These are phyloP conservation scores for Amblyteles armatorius DNA, from an alignment of 2,888 invertebrate species.

Conservation along the genomic window DNA sequence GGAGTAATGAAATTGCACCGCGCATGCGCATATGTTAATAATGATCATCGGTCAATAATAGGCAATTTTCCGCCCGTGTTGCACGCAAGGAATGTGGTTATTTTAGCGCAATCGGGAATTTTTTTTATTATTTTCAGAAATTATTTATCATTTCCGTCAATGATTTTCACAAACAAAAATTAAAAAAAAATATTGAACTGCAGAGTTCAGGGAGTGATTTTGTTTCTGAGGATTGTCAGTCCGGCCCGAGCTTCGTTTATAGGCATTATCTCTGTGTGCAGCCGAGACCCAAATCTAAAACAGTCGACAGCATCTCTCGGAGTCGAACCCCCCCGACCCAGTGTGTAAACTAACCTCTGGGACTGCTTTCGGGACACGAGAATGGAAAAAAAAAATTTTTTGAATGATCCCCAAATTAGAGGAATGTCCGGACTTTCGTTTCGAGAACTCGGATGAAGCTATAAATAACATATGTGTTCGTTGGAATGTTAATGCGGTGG, in stretches of 20 bases:
- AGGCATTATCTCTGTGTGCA: slow-evolving; percentile 5
- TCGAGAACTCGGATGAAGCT: slow-evolving; percentile 81
- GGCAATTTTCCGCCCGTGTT: too few species aligned
- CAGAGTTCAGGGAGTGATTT: neutral
- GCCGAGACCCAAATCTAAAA: slow-evolving; percentile 50
- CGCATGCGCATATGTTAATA: too few species aligned
- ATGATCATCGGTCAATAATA: too few species aligned
- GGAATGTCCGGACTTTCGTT: slow-evolving; percentile 81
- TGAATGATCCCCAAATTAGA: slow-evolving; percentile 78
- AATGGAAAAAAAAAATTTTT: neutral
- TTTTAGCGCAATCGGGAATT: too few species aligned
- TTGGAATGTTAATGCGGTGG: slow-evolving; percentile 81
- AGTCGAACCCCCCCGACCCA: slow-evolving; percentile 12
- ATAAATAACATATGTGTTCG: slow-evolving; percentile 80
- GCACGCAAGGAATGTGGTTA: too few species aligned
- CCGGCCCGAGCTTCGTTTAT: neutral
- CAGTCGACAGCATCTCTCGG: slow-evolving; percentile 46
- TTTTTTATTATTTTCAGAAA: neutral
- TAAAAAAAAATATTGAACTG: neutral
- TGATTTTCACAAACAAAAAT: neutral
- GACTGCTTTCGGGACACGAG: slow-evolving; percentile 37
- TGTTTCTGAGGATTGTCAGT: neutral
- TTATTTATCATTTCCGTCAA: neutral
- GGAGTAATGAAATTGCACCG: too few species aligned
- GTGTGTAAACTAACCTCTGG: neutral